Evolutionary conservation across 1,140 invertebrate genomes (phyloP), one percentile per base, ranked within the genome.

Genomic region (Mesaphorura yosii): DNA sequence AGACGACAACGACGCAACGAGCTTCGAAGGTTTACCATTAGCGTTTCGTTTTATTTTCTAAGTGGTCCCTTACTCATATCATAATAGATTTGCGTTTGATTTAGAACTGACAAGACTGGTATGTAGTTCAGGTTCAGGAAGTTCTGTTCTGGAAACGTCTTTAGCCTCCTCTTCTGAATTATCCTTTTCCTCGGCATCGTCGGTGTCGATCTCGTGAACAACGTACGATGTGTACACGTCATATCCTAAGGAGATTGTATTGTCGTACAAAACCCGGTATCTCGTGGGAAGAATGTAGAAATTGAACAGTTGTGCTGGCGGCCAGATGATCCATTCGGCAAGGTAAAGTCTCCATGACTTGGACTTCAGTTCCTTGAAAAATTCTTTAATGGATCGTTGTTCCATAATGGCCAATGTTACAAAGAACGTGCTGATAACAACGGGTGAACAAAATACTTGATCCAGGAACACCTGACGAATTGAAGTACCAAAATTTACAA

Each of bases 161-260:
- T n/a, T n/a, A n/a, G n/a, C n/a, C n/a, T n/a, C n/a, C n/a, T n/a
- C n/a, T n/a, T n/a, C n/a, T n/a, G n/a, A 34, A 47, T 47, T 47
- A 7, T 7, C 23, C 10, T 12, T 6, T 26, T 26, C 7, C 20
- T 48, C 28, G 27, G 47, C 15, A 48, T 31, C 22, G 26, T 5
- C 17, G 10, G 15, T 34, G 10, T 48, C 10, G 17, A 63, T 67
- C 48, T 73, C 65, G 54, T 88, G 78, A 69, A 86, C 89, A n/a
- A 94, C 82, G 69, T 87, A 80, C 23, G 88, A 91, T n/a, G 86
- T 89, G 66, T 90, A 93, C 39, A 87, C 71, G 69, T 95, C 89
- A 72, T 91, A 93, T 10, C 86, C 83, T 65, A 94, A 72, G 23
- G 87, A 91, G 66, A 94, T 83, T 6, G 79, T 79, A 69, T 87